These are phyloP conservation scores for Drosophila willistoni DNA, from an alignment of 1,140 invertebrate species.

Conservation along the genomic window DNA sequence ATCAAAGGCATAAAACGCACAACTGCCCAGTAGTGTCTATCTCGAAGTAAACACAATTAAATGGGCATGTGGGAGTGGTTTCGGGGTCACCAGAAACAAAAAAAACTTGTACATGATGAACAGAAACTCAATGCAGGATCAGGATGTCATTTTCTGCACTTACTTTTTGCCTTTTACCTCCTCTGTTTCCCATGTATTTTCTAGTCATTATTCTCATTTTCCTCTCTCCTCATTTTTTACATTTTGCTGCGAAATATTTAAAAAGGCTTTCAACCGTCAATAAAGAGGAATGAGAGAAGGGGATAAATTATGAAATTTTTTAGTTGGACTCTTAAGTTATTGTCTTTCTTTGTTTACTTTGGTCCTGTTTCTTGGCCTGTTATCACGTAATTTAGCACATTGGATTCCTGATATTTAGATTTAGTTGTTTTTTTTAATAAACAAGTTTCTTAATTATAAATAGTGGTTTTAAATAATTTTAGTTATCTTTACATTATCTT, in stretches of 20 bases:
- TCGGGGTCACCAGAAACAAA: conserved; percentile 4
- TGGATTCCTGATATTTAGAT: too few species aligned
- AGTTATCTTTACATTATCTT: too few species aligned
- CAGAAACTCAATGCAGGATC: conserved; percentile 50
- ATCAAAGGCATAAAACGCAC: conserved; percentile 43
- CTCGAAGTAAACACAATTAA: conserved; percentile 68
- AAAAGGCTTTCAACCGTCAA: neutral
- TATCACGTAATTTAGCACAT: too few species aligned
- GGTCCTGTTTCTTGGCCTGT: neutral
- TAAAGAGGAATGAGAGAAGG: neutral
- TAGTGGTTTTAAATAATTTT: too few species aligned
- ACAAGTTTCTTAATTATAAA: too few species aligned
- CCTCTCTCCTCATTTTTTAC: conserved; percentile 30
- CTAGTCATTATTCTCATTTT: conserved; percentile 55
- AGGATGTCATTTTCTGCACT: conserved; percentile 69
- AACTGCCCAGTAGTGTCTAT: conserved; percentile 23
- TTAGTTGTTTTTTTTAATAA: too few species aligned
- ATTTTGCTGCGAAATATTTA: conserved; percentile 12
- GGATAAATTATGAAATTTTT: conserved; percentile 6
- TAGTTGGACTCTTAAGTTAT: neutral
- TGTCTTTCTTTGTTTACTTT: neutral
- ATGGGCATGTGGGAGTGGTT: conserved; percentile 20
- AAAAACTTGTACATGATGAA: conserved; percentile 42
- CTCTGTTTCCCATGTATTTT: conserved; percentile 56
- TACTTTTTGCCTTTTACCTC: neutral